phyloP scores from a whole-genome alignment of 64 coral and sea anemone genomes.

The Dendronephthya gigantea region DNA sequence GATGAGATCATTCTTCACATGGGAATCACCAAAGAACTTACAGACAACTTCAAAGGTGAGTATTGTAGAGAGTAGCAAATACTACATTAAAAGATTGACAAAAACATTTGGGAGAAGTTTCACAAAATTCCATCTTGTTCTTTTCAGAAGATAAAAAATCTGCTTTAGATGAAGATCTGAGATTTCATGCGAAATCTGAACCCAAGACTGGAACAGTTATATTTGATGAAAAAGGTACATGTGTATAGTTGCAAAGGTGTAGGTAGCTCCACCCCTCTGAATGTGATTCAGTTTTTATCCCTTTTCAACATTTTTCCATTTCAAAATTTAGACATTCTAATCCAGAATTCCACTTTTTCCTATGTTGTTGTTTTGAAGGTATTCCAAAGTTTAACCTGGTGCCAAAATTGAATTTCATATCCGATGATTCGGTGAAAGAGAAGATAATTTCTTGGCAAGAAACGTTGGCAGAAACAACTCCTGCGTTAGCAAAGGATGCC shows the following conservation, averaged over 20 bases:
- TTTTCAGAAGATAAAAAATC: background rate
- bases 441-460: constrained; percentile 3
- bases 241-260: too few species aligned
- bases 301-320: too few species aligned
- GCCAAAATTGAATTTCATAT: constrained; percentile 8
- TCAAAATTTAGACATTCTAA: too few species aligned
- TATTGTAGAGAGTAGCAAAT: background rate
- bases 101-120: too few species aligned
- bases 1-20: background rate
- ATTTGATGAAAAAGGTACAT: constrained; percentile 5
- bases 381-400: background rate
- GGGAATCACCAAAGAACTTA: background rate
- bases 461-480: constrained; percentile 25
- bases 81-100: background rate
- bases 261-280: too few species aligned
- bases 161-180: background rate
- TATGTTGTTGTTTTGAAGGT: background rate
- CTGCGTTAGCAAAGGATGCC: constrained; percentile 28
- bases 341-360: background rate
- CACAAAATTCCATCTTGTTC: background rate
- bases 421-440: background rate
- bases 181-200: background rate
- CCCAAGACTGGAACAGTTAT: background rate
- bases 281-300: too few species aligned
- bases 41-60: background rate